Evolutionary conservation across 2,797 vertebrate genomes (phyloP), one percentile per base, ranked within the genome.

Genomic region (Iguana delicatissima): DNA sequence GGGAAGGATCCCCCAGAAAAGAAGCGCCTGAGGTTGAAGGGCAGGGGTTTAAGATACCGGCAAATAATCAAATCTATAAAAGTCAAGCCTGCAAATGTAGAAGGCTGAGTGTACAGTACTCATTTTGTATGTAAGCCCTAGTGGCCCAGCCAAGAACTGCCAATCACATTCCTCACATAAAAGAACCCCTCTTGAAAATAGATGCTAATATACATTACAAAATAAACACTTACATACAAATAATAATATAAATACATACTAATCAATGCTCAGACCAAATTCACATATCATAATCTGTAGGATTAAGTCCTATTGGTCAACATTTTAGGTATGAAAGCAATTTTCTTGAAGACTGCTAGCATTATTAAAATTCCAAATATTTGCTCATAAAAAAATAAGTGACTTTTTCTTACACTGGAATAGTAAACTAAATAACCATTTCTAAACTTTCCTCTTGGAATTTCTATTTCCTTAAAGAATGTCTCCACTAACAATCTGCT

Each of bases 351-450:
- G 50, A 67, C 32, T 55, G 46, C 20, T 77, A 74, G 67, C 38
- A 86, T 82, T 90, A 85, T 74, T 4, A 26, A 64, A 87, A 84
- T 87, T 87, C 69, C 69, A 87, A 69, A 57, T 0, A 84, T 87
- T 46, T 87, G 5, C 12, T 84, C 32, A 50, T 83, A 46, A 16
- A 12, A 46, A 76, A 42, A 38, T 67, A 83, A 64, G 32, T 87
- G 67, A 74, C 50, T 57, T 10, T 81, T 55, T 26, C 20, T 69
- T 77, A n/a, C 12, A 55, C 29, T 16, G n/a, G 35, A 87, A 87
- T n/a, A 32, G 24, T 8, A 73, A 59, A 14, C 18, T 67, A 77
- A 62, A 29, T 38, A 64, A 3, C 35, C 77, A 59, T 32, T 86
- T 72, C 29, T 73, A 74, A 64, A 77, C 6, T 5, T 82, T 85